A percentile compares a stretch with the other conserved stretches of the same genome.
Conservation (phyloP, 2,888 invertebrate genomes). For the Hirtodrosophila alboralis region DNA sequence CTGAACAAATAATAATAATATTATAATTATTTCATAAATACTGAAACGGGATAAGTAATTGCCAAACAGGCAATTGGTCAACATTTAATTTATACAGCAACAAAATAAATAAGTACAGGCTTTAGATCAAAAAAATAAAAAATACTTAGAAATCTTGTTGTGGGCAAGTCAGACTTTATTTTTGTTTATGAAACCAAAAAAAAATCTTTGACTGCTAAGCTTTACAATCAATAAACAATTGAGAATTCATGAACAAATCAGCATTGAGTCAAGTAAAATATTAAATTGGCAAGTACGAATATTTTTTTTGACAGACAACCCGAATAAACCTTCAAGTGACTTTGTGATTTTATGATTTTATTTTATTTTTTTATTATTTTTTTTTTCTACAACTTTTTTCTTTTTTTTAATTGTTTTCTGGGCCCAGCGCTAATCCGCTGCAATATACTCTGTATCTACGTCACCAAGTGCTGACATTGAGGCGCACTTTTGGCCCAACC, state of each 20-base stretch:
- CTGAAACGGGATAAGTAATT: constrained; percentile 31
- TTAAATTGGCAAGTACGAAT: constrained; percentile 64
- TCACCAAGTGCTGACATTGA: no score
- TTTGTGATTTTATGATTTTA: constrained; percentile 30
- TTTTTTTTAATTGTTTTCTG: constrained; percentile 21
- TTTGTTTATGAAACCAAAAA: background rate
- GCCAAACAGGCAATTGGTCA: constrained; percentile 1
- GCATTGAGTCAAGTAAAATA: constrained; percentile 21
- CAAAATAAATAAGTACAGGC: background rate
- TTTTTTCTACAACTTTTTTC: constrained; percentile 19
- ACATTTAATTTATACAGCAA: constrained; percentile 25
- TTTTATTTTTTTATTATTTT: constrained; percentile 23
- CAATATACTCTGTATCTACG: no score
- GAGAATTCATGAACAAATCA: constrained; percentile 33
- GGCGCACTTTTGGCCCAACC: no score
- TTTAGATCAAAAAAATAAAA: no score
- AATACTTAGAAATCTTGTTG: no score
- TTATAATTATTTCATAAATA: constrained; percentile 2
- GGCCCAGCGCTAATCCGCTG: no score
- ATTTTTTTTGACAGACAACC: constrained; percentile 42
- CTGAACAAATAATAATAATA: constrained; percentile 45
- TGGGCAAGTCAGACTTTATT: background rate
- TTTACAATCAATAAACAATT: constrained; percentile 15
- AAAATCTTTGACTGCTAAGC: constrained; percentile 16
- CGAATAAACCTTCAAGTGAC: constrained; percentile 67